Percentiles rank a stretch among this genome's conserved stretches.
phyloP scores from a whole-genome alignment of 2,888 invertebrate species.

The Boloria selene region DNA sequence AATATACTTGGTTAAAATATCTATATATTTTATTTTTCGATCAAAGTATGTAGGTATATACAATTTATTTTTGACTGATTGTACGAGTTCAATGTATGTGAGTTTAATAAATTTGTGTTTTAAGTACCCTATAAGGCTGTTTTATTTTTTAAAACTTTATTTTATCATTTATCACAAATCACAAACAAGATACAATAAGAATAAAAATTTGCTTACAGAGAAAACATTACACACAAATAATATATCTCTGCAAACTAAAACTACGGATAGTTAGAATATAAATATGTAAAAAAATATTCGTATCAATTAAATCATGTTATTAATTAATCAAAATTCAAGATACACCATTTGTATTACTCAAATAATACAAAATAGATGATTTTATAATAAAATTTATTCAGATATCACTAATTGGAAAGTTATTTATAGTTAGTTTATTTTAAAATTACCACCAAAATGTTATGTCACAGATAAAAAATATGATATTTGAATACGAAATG shows the following conservation, averaged over 20 bases:
- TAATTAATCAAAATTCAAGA: too few relatives aligned
- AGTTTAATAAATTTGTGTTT: slow-evolving; percentile 39
- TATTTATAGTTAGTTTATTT: not conserved
- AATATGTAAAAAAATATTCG: too few relatives aligned
- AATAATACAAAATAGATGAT: too few relatives aligned
- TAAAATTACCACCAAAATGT: not conserved
- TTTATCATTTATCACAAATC: not conserved
- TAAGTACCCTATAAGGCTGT: slow-evolving; percentile 19
- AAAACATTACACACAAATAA: too few relatives aligned
- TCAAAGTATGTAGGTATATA: slow-evolving; percentile 11
- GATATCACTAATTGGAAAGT: too few relatives aligned
- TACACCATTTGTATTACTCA: not conserved
- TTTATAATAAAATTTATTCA: too few relatives aligned
- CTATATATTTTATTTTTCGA: slow-evolving; percentile 7
- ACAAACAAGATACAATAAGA: too few relatives aligned
- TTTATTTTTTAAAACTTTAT: slow-evolving; percentile 20
- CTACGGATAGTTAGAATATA: too few relatives aligned
- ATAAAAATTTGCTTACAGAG: too few relatives aligned
- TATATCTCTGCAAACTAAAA: too few relatives aligned
- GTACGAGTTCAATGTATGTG: slow-evolving; percentile 34
- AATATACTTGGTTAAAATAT: not conserved
- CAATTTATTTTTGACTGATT: slow-evolving; percentile 43
- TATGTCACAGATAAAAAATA: not conserved
- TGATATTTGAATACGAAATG: not conserved
- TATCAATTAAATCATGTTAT: too few relatives aligned